These are phyloP conservation scores for Chrysodeixis includens DNA, from an alignment of 2,888 invertebrate species.

Conservation along the genomic window DNA sequence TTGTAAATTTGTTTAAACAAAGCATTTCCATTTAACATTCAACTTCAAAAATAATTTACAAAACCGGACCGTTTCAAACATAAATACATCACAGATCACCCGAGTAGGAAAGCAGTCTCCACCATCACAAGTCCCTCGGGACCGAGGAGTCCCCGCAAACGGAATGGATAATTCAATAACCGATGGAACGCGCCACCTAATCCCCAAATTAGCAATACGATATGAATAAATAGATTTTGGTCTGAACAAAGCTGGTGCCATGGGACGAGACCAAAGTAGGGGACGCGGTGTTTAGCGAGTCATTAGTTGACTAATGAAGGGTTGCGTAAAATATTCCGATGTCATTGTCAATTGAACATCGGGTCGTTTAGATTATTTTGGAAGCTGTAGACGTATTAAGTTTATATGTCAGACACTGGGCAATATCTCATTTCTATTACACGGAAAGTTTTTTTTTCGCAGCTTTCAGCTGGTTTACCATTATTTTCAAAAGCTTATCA, in stretches of 20 bases:
- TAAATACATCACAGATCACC: conserved; percentile 49
- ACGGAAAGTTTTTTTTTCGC: too few species aligned
- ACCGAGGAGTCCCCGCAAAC: conserved; percentile 78
- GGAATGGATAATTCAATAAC: conserved; percentile 88
- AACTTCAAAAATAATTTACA: not conserved
- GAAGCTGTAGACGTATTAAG: not conserved
- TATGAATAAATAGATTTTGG: conserved; percentile 87
- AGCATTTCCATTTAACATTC: too few species aligned
- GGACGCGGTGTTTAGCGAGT: conserved; percentile 68
- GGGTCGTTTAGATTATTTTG: not conserved
- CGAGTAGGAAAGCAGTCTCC: conserved; percentile 45
- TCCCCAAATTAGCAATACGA: conserved; percentile 88
- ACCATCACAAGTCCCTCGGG: conserved; percentile 69
- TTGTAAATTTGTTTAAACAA: too few species aligned
- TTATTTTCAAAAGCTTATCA: too few species aligned
- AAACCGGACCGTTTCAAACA: conserved; percentile 33
- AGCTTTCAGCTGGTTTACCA: too few species aligned
- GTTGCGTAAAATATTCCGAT: conserved; percentile 71
- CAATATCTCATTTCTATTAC: too few species aligned
- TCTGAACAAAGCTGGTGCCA: conserved; percentile 79
- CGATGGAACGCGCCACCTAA: conserved; percentile 85
- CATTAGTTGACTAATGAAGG: conserved; percentile 82
- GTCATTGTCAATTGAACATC: conserved; percentile 53
- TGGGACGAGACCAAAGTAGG: conserved; percentile 73
- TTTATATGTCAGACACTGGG: too few species aligned